Evolutionary conservation across 2,113 vertebrate species (phyloP), one percentile per base, ranked within the genome.

Genomic region (Sigmodon hispidus): DNA sequence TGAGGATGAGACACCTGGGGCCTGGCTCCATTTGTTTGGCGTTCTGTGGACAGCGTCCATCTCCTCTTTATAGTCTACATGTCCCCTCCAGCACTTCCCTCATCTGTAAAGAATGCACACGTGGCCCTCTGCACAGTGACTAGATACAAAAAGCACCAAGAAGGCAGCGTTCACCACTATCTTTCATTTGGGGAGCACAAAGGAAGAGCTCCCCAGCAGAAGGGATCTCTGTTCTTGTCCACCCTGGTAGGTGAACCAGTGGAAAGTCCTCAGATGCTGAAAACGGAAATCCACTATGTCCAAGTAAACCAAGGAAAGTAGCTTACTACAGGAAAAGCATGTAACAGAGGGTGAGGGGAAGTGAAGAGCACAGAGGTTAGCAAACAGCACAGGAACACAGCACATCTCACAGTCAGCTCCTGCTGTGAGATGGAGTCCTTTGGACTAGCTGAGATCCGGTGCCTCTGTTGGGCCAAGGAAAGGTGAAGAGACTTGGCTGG

Each of bases 341-440:
- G 2, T 29, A 59, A 40, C 0, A n/a, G 9, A 22, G 5, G 29
- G 24, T 21, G n/a, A n/a, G n/a, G n/a, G n/a, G n/a, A n/a, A n/a
- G n/a, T n/a, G n/a, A n/a, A n/a, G n/a, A n/a, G n/a, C n/a, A n/a
- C n/a, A n/a, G n/a, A n/a, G n/a, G 12, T 16, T 26, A 65, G 87
- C 31, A 26, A 5, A 83, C 43, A 9, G 73, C 29, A 24, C 0
- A 26, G 55, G 45, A 72, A 22, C 31, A 67, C 31, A 7, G 15
- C 65, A 67, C 65, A 67, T 5, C 65, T 36, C 31, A 2, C 0
- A 34, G 31, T 17, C 59, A 22, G 29, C 57, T 87, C 34, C 85
- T 87, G 31, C 65, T 52, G 0, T 70, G 19, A 79, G 48, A 52
- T 43, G 50, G 31, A 76, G 12, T 13, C 26, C 29, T n/a, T 55